Evolutionary conservation across 2,888 invertebrate genomes (phyloP), one percentile per base, ranked within the genome.

Genomic region (Tipula confusa): DNA sequence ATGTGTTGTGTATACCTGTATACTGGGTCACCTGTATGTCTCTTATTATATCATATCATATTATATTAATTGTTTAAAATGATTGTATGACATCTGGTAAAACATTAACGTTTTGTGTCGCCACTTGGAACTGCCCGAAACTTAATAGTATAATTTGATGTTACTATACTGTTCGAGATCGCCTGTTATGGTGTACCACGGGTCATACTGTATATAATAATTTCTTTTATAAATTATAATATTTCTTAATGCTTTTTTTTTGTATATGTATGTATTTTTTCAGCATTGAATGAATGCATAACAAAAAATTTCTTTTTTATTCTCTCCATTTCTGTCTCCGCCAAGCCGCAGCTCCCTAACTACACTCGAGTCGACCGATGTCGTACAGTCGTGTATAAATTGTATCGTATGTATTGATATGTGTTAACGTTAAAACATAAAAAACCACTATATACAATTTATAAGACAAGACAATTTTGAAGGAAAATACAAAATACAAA

Each of bases 391-490:
- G 64, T 64, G 64, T 24, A 64, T 24, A 64, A 24, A 64, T 64
- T 11, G 24, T 64, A 18, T 64, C 9, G 64, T 24, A 11, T 48
- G 11, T 18, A 48, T 64, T 64, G 64, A 64, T 64, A 64, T 64
- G 64, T 64, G 64, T 64, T 64, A 64, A 64, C 64, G 64, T 24
- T 64, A 9, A 64, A 64, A 24, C 64, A 64, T 64, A 64, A 9
- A 64, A 64, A 64, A 64, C 64, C 64, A 64, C 64, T 24, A 64
- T 64, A 18, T 24, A 64, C 24, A 24, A 1, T 64, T 15, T 64
- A 64, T 64, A 64, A 64, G 64, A 64, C 64, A 64, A 64, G 24
- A 64, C 64, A 24, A 64, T 64, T 64, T 64, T 64, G 64, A 64
- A 64, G 9, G 9, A 64, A 64, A 18, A 64, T 15, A 43, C 43